Evolutionary conservation across 2,797 vertebrate genomes (phyloP).

Genomic region (Peromyscus aztecus): DNA sequence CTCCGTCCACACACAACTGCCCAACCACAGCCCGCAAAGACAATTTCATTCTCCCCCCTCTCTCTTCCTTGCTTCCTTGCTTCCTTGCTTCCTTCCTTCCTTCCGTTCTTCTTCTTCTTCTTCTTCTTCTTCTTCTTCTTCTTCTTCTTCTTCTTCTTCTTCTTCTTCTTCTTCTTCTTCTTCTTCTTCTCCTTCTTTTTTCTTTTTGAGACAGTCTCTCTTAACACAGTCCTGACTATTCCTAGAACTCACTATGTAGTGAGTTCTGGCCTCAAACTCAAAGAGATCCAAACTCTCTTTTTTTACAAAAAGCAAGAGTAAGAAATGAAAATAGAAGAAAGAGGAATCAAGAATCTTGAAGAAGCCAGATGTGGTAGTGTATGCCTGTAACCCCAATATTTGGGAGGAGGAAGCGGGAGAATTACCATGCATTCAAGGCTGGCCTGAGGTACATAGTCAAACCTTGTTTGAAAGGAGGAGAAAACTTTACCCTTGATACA

Average conservation of each 20-base stretch:
- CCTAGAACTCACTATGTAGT: neutral
- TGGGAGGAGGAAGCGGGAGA: neutral
- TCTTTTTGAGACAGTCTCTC: neutral
- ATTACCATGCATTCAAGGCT: neutral
- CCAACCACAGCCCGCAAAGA: neutral
- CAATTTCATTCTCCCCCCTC: neutral
- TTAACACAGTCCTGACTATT: neutral
- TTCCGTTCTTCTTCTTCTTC: too few species aligned
- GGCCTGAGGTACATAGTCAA: neutral
- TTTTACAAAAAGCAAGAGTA: neutral
- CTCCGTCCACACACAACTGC: neutral
- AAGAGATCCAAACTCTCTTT: neutral
- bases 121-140: too few species aligned
- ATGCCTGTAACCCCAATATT: neutral
- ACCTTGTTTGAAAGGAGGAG: neutral
- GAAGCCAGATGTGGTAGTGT: neutral
- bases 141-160: too few species aligned
- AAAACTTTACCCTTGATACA: neutral
- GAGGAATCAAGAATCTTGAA: neutral
- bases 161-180: too few species aligned
- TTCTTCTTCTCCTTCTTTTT: neutral
- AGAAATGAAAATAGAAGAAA: neutral
- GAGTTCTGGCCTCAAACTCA: neutral
- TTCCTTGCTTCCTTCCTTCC: too few species aligned
- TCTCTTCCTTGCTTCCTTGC: fast-evolving